These are phyloP conservation scores for Grus americana DNA, from an alignment of 2,113 vertebrate genomes.

Conservation along the genomic window DNA sequence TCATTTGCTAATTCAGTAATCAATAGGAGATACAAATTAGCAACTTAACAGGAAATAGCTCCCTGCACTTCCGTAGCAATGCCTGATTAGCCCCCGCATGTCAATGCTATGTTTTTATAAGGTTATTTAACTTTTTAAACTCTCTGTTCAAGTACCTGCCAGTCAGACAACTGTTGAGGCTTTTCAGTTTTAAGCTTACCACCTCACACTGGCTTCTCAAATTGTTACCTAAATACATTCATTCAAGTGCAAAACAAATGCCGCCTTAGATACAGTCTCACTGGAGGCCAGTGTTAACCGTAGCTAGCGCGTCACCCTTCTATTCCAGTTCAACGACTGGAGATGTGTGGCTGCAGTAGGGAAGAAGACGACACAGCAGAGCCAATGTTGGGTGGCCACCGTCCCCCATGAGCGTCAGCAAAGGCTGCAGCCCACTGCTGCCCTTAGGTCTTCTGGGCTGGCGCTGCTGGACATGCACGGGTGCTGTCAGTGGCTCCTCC, in stretches of 20 bases:
- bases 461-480: background rate
- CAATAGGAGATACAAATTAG: background rate
- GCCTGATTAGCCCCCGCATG: background rate
- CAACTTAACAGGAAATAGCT: background rate
- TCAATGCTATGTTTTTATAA: background rate
- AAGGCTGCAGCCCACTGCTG: background rate
- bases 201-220: background rate
- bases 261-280: background rate
- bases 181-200: background rate
- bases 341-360: accelerated
- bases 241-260: background rate
- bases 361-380: background rate
- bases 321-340: background rate
- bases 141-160: background rate
- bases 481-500: background rate
- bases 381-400: background rate
- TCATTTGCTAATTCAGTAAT: slow-evolving; percentile 1
- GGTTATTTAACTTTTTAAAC: background rate
- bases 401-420: background rate
- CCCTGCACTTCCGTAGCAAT: background rate
- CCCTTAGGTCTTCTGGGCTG: background rate
- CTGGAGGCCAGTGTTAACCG: background rate
- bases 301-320: background rate
- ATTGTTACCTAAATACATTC: background rate
- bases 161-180: background rate